Percentiles rank a stretch among this genome's conserved stretches.
Evolutionary conservation across 1,140 invertebrate genomes (phyloP).

Genomic region (Neodiprion lecontei): DNA sequence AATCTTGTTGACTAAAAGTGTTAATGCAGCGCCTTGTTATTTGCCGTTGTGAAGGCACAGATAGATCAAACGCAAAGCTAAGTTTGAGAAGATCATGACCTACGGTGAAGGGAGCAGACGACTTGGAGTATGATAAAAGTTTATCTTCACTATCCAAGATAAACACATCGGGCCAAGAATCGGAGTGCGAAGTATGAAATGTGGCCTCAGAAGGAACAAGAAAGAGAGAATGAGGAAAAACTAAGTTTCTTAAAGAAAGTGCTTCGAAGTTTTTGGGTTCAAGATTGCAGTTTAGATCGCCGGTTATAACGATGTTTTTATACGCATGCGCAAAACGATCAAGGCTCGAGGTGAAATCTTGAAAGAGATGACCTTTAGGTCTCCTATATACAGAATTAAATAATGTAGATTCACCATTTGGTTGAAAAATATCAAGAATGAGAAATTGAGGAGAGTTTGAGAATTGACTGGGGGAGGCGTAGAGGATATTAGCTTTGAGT

Average conservation of each 20-base stretch:
- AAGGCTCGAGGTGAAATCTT: background rate
- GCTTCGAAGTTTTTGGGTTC: background rate
- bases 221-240: background rate
- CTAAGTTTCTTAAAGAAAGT: background rate
- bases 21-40: background rate
- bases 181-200: background rate
- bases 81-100: background rate
- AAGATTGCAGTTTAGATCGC: background rate
- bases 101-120: no score
- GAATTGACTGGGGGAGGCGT: background rate
- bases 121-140: background rate
- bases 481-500: background rate
- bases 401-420: background rate
- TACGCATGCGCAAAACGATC: no score
- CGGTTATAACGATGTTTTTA: no score
- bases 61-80: background rate
- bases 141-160: background rate
- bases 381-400: background rate
- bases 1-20: background rate
- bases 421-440: background rate
- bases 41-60: background rate
- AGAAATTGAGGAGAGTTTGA: background rate
- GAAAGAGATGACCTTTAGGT: background rate
- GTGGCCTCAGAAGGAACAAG: background rate
- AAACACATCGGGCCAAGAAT: background rate